Percentiles rank a stretch among this genome's conserved stretches.
These are phyloP conservation scores for Terrapene triunguis DNA, from an alignment of 2,113 vertebrate genomes.

Conservation along the genomic window DNA sequence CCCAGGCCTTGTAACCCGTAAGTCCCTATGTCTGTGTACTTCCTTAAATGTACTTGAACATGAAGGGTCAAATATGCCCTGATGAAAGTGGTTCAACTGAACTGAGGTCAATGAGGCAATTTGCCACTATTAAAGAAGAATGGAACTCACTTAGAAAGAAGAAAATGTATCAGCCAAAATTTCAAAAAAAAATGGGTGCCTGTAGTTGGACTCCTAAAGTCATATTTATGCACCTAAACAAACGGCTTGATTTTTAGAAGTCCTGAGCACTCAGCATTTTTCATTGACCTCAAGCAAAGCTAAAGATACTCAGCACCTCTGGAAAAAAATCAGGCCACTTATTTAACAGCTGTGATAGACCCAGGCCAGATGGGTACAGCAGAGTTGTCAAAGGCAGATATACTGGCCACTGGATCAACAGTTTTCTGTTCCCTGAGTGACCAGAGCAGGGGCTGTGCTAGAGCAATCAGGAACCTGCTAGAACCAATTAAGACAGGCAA, in stretches of 20 bases:
- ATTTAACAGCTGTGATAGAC: neutral
- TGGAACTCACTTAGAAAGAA: neutral
- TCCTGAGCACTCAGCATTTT: neutral
- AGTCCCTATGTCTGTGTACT: neutral
- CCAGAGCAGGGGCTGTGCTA: no score
- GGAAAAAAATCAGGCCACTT: neutral
- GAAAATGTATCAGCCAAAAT: neutral
- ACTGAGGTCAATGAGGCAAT: neutral
- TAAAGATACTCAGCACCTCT: neutral
- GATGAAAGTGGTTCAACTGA: neutral
- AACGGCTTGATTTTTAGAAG: neutral
- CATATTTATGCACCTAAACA: neutral
- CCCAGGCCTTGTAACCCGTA: neutral
- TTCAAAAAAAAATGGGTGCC: neutral
- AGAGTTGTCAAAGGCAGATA: no score
- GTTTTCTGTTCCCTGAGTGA: no score
- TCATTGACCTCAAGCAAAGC: neutral
- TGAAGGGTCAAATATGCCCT: neutral
- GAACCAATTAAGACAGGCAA: no score
- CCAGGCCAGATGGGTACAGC: no score
- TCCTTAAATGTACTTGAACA: neutral
- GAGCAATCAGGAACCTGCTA: no score
- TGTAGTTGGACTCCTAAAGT: neutral
- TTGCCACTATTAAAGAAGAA: rapidly evolving
- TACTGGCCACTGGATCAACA: no score